These are phyloP conservation scores for Drosophila mimetica DNA, from an alignment of 2,888 invertebrate species.

Conservation along the genomic window DNA sequence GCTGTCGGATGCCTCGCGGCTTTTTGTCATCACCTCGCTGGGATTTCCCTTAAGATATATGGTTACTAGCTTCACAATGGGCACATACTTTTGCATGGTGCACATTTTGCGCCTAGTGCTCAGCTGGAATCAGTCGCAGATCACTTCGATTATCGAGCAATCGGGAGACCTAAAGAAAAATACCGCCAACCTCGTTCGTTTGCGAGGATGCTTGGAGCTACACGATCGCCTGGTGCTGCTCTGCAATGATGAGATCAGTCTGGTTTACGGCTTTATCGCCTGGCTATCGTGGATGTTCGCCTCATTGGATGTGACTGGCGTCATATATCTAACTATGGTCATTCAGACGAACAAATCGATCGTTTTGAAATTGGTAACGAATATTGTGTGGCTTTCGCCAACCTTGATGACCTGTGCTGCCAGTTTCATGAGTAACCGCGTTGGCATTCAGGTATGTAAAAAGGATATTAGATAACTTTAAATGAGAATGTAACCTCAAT, in stretches of 20 bases:
- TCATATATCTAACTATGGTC: conserved; percentile 55
- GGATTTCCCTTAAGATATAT: conserved; percentile 58
- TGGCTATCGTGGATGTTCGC: conserved; percentile 55
- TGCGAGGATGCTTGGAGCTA: conserved; percentile 59
- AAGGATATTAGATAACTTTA: background rate
- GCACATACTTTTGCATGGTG: conserved; percentile 61
- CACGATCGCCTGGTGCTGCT: conserved; percentile 65
- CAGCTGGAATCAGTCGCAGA: conserved; percentile 44
- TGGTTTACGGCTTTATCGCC: conserved; percentile 69
- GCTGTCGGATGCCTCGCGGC: conserved; percentile 29
- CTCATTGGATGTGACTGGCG: conserved; percentile 59
- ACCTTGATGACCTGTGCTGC: conserved; percentile 53
- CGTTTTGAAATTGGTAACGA: conserved; percentile 4
- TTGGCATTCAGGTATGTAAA: conserved; percentile 66
- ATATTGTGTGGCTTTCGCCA: conserved; percentile 61
- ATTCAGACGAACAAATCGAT: conserved; percentile 6
- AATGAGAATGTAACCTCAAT: background rate
- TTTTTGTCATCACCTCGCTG: conserved; percentile 50
- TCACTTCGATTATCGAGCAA: conserved; percentile 37
- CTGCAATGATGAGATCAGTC: conserved; percentile 66
- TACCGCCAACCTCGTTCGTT: conserved; percentile 25
- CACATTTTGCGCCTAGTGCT: conserved; percentile 51
- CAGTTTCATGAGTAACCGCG: conserved; percentile 56
- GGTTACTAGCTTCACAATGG: conserved; percentile 54
- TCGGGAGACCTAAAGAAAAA: conserved; percentile 35